These are phyloP conservation scores for Sphecodes monilicornis DNA, from an alignment of 2,888 invertebrate genomes.

Conservation along the genomic window DNA sequence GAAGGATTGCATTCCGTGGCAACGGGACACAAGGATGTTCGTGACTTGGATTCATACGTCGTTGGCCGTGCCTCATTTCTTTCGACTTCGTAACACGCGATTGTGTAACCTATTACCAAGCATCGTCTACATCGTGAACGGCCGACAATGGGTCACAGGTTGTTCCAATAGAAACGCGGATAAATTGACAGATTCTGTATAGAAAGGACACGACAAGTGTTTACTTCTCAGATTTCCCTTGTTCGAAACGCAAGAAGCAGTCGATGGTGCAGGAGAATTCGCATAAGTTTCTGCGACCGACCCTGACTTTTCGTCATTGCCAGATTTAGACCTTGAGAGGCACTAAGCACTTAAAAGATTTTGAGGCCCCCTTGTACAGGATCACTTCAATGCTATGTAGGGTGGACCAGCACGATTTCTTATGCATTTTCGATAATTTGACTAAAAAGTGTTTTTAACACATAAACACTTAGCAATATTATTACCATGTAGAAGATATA, in stretches of 20 bases:
- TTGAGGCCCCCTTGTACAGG: too few relatives aligned
- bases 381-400: too few relatives aligned
- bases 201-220: background rate
- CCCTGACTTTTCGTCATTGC: too few relatives aligned
- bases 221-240: background rate
- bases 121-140: conserved; percentile 15
- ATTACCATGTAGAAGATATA: too few relatives aligned
- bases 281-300: background rate
- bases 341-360: too few relatives aligned
- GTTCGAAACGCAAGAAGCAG: background rate
- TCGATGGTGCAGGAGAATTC: too few relatives aligned
- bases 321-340: too few relatives aligned
- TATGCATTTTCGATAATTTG: too few relatives aligned
- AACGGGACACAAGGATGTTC: conserved; percentile 30
- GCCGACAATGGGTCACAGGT: background rate
- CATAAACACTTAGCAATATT: too few relatives aligned
- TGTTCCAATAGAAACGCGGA: background rate
- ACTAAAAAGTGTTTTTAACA: too few relatives aligned
- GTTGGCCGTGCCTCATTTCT: conserved; percentile 48
- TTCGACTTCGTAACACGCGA: conserved; percentile 47
- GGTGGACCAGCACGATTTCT: too few relatives aligned
- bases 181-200: background rate
- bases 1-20: conserved; percentile 19
- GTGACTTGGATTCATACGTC: conserved; percentile 47
- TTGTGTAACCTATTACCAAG: conserved; percentile 53